phyloP scores from a whole-genome alignment of 2,888 invertebrate genomes.

The Idaea straminata region DNA sequence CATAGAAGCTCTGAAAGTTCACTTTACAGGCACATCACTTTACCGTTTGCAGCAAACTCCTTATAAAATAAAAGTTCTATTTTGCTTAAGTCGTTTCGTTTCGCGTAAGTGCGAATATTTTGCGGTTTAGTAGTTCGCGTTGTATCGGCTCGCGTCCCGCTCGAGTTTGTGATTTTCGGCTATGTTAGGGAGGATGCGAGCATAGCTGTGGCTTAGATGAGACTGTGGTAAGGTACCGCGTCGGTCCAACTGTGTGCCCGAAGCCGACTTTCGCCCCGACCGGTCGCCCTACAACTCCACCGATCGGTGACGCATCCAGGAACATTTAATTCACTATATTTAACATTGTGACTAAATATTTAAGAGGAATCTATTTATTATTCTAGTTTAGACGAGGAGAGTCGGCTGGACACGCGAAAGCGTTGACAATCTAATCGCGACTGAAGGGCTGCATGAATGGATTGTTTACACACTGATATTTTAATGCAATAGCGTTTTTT shows the following conservation, averaged over 20 bases:
- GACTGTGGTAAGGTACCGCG: constrained; percentile 74
- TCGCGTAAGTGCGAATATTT: constrained; percentile 46
- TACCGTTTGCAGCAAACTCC: constrained; percentile 74
- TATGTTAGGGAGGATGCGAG: constrained; percentile 77
- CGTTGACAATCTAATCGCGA: constrained; percentile 18
- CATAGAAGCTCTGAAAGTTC: constrained; percentile 63
- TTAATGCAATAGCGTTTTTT: constrained; percentile 25
- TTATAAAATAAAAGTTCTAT: constrained; percentile 43
- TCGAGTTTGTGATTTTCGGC: constrained; percentile 66
- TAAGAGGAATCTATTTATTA: constrained; percentile 30
- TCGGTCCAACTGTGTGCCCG: constrained; percentile 68
- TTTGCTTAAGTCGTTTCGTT: constrained; percentile 29
- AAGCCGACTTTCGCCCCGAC: constrained; percentile 78
- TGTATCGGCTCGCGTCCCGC: constrained; percentile 56
- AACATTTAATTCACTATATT: constrained; percentile 65
- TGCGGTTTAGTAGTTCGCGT: constrained; percentile 57
- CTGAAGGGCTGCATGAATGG: constrained; percentile 36
- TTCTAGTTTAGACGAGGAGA: constrained; percentile 11
- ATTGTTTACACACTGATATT: constrained; percentile 48
- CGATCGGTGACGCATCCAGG: constrained; percentile 75
- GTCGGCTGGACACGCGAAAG: constrained; percentile 16
- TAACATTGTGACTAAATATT: constrained; percentile 48
- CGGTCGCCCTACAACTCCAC: constrained; percentile 75
- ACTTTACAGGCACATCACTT: constrained; percentile 70
- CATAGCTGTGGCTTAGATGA: constrained; percentile 79